These are phyloP conservation scores for Lathamus discolor DNA, from an alignment of 2,113 vertebrate genomes.

Conservation along the genomic window DNA sequence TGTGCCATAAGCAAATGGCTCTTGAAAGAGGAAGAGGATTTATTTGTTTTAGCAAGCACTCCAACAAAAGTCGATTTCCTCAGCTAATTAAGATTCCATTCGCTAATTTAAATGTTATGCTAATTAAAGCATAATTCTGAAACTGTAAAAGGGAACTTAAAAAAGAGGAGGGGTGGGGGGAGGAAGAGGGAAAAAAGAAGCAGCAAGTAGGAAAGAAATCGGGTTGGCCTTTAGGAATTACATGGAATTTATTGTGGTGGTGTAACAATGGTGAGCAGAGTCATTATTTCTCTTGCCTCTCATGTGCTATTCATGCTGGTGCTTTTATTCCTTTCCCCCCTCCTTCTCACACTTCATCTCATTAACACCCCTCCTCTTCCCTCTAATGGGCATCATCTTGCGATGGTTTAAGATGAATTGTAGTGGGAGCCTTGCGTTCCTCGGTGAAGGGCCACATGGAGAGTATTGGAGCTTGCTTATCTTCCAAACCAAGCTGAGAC, in stretches of 20 bases:
- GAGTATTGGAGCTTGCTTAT: not conserved
- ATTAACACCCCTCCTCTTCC: slow-evolving; percentile 60
- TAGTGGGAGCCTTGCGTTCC: slow-evolving; percentile 42
- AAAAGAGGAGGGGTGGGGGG: not conserved
- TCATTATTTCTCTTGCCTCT: slow-evolving; percentile 74
- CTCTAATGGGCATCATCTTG: slow-evolving; percentile 63
- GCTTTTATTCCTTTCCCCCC: slow-evolving; percentile 50
- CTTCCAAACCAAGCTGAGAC: not conserved
- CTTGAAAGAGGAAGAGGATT: slow-evolving; percentile 82
- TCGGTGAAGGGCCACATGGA: slow-evolving; percentile 39
- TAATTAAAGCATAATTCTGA: slow-evolving; percentile 83
- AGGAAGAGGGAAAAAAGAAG: not conserved
- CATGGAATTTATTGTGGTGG: slow-evolving; percentile 69
- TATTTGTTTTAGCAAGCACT: slow-evolving; percentile 84
- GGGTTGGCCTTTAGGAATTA: slow-evolving; percentile 77
- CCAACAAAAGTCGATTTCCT: slow-evolving; percentile 84
- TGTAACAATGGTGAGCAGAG: slow-evolving; percentile 65
- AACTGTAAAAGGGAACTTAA: slow-evolving; percentile 72
- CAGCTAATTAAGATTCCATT: slow-evolving; percentile 83
- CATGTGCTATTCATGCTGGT: slow-evolving; percentile 37
- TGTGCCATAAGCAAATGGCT: slow-evolving; percentile 78
- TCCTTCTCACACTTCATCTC: slow-evolving; percentile 61
- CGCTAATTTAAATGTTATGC: slow-evolving; percentile 84
- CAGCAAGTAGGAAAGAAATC: slow-evolving; percentile 52
- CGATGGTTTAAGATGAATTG: slow-evolving; percentile 65